Evolutionary conservation across 1,140 invertebrate species (phyloP), one percentile per base, ranked within the genome.

Genomic region (Heliconius nattereri): DNA sequence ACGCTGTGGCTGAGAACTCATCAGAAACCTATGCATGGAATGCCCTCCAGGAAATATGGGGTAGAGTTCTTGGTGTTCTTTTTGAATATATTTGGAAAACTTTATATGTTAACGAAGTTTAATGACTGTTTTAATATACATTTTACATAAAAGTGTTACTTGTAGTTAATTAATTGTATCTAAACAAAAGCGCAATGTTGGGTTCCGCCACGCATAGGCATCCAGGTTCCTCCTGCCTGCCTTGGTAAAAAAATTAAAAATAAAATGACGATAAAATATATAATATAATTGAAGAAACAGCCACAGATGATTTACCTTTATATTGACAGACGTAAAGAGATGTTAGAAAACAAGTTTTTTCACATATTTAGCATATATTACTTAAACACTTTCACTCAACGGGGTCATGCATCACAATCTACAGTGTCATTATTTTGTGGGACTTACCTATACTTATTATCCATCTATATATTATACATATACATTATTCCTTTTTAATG

Each of bases 31-130:
- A 54, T 19, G 20, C 49, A n/a, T 16, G 35, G 13, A 57, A 79
- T 32, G 83, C 88, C 1, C 72, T 91, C 0, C 83, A 16, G 0
- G 83, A 89, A 52, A 79, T 91, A 2, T 92, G 90, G 91, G 78
- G 78, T 2, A 74, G 86, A 71, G 78, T 91, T 5, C 86, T 91
- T 20, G 79, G 86, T 52, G 86, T 87, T 3, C 78, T 87, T n/a
- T 88, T 90, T 37, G 83, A 78, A 2, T 81, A 82, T 26, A 90
- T 91, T 73, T 85, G 79, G 80, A 89, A 86, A 54, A 85, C 72
- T 70, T 75, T 76, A 40, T 75, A 84, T 70, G 26, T 23, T 7
- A 80, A 83, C 20, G 85, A 84, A 35, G 32, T 75, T 23, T 23
- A 37, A 52, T 76, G 16, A 60, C 16, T 40, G 29, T 49, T 72